These are phyloP conservation scores for Melangyna quadrimaculata DNA, from an alignment of 2,888 invertebrate genomes.

Conservation along the genomic window DNA sequence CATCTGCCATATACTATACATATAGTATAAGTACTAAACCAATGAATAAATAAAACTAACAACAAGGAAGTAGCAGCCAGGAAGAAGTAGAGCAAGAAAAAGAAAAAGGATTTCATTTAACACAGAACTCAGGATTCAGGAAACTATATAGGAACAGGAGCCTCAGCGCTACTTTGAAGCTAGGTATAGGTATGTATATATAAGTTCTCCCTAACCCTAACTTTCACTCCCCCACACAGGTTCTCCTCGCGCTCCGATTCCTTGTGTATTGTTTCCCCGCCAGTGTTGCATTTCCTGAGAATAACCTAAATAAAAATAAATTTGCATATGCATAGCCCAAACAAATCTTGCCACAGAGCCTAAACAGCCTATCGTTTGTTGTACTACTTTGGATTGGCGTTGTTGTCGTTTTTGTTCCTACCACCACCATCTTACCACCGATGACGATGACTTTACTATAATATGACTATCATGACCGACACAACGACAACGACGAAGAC, in stretches of 20 bases:
- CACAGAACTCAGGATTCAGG: conserved; percentile 27
- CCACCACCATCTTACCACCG: not conserved
- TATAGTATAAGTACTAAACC: conserved; percentile 42
- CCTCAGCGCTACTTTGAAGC: not conserved
- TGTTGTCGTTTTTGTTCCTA: conserved; percentile 32
- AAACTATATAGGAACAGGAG: conserved; percentile 20
- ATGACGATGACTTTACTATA: no score
- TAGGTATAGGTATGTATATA: not conserved
- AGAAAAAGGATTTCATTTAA: conserved; percentile 22
- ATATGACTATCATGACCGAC: not conserved
- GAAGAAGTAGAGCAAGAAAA: conserved; percentile 52
- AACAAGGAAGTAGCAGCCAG: conserved; percentile 61
- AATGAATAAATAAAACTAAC: conserved; percentile 71
- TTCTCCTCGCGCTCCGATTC: not conserved
- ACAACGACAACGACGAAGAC: conserved; percentile 14
- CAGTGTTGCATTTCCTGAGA: conserved; percentile 69
- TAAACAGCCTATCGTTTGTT: conserved; percentile 54
- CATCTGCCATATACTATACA: not conserved
- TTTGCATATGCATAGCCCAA: conserved; percentile 62
- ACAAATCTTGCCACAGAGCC: conserved; percentile 61
- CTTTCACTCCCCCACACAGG: conserved; percentile 1
- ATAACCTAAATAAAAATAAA: conserved; percentile 70
- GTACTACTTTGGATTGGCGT: conserved; percentile 49
- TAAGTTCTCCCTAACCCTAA: not conserved
- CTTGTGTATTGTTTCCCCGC: conserved; percentile 60